Evolutionary conservation across 2,113 vertebrate genomes (phyloP).

Genomic region (Motacilla tschutschensis): DNA sequence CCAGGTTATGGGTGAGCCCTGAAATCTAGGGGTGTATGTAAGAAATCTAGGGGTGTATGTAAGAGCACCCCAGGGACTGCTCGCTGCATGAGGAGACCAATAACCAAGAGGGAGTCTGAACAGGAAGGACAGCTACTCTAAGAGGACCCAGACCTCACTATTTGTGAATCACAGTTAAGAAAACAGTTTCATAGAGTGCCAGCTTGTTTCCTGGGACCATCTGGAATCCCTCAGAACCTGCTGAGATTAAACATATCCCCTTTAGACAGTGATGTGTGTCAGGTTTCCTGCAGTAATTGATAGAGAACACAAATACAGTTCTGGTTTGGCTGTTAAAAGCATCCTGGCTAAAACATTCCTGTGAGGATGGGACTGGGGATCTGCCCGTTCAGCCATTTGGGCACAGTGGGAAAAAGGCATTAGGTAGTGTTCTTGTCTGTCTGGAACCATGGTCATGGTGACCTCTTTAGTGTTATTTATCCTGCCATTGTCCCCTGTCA

Average conservation of each 20-base stretch:
- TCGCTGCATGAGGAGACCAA: not conserved
- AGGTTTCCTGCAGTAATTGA: conserved; percentile 7
- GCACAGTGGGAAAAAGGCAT: not conserved
- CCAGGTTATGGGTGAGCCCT: not conserved
- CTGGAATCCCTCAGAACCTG: conserved; percentile 21
- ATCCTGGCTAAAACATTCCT: not conserved
- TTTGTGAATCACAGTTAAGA: not conserved
- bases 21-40: not conserved
- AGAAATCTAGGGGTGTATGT: not conserved
- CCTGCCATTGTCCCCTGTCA: not conserved
- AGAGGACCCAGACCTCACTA: not conserved
- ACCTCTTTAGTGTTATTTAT: not conserved
- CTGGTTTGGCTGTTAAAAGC: not conserved
- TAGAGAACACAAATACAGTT: not conserved
- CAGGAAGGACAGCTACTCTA: not conserved
- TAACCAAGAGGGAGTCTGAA: not conserved
- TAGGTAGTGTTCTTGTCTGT: not conserved
- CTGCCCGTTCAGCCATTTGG: not conserved
- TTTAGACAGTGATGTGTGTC: not conserved
- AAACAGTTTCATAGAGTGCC: not conserved
- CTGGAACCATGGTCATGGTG: not conserved
- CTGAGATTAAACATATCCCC: conserved; percentile 7
- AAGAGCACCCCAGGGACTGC: not conserved
- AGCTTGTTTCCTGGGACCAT: conserved; percentile 15
- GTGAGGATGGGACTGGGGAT: not conserved